Base-by-base conservation (phyloP, 2,888 invertebrate genomes). In the Kryphioiulus occultus region DNA sequence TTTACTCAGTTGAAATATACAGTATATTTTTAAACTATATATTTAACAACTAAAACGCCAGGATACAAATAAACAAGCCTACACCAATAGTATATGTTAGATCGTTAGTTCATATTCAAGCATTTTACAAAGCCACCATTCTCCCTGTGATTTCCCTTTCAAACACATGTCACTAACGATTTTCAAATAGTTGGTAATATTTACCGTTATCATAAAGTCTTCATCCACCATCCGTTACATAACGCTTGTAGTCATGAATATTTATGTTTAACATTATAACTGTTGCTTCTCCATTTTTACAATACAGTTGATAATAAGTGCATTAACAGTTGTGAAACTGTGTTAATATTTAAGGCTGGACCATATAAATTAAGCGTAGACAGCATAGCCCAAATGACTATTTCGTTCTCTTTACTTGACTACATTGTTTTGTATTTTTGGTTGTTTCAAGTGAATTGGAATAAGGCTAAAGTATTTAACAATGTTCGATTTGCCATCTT, bases 141-240 rank as follows among this genome's bases (percentile, higher is more conserved):
- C 78, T 78, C 78, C 17, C 78, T 78, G 78, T 78, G 78, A 78
- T 78, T 30, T 78, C 78, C 26, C 78, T 78, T 78, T 78, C 30
- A 30, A 30, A 78, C 15, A 78, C 30, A 32, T 26, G 26, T 19
- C 30, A 32, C 26, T 78, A 26, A 32, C 78, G 78, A 78, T 78
- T 78, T 78, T 17, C 15, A 78, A 78, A 78, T 78, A 78, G 78
- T 78, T 78, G 78, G 78, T 78, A 78, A 78, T 78, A 78, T 78
- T 78, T 78, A 78, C 78, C 78, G 78, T 78, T 78, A 78, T 78
- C 78, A 78, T 78, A 30, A 30, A 15, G 78, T 78, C 30, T 30
- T 78, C 78, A 78, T 78, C 78, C 10, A 30, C 30, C 78, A 78
- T 78, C 30, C 30, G 26, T 78, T 78, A 30, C 17, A 78, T 32